Evolutionary conservation across 1,140 invertebrate genomes (phyloP), one percentile per base, ranked within the genome.

Genomic region (Heliconius congener): DNA sequence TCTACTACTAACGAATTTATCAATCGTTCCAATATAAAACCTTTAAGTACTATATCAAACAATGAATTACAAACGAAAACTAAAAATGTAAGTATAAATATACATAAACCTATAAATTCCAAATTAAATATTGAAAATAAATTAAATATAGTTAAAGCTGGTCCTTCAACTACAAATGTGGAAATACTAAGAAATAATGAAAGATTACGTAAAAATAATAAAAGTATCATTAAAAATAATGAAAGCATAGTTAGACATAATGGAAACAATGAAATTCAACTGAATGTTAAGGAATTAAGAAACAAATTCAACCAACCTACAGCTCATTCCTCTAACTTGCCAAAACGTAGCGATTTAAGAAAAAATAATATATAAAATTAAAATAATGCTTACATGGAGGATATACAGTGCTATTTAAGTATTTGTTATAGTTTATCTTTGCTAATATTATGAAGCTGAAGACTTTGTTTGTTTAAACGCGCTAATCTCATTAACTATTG

Each of bases 1-100:
- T 97, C 96, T 3, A 97, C 97, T 27, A 97, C 97, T 52, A 97
- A 97, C 93, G 84, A 89, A 77, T 88, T 88, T 85, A 82, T 93
- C 8, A 79, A 55, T 39, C 82, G 66, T 46, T 70, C 52, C 52
- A 66, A 81, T 73, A 72, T 77, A 75, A 83, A 78, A 76, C 60
- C 74, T 27, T 3, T 57, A 5, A 71, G 42, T 30, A 84, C 37
- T 70, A 23, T 71, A 42, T 11, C 34, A n/a, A 71, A 79, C 18
- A 71, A 79, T 34, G 39, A 74, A 60, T 34, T 34, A 37, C 34
- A 75, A 75, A 30, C 30, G 13, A 55, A 55, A 50, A 75, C 52
- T 60, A 37, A 57, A 1, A 50, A 27, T 73, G 46, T 66, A 13
- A 66, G 60, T 73, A 57, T 52, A 50, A 27, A 46, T 70, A 37